Evolutionary conservation across 2,888 invertebrate genomes (phyloP), one percentile per base, ranked within the genome.

Genomic region (Pheosia gnoma): DNA sequence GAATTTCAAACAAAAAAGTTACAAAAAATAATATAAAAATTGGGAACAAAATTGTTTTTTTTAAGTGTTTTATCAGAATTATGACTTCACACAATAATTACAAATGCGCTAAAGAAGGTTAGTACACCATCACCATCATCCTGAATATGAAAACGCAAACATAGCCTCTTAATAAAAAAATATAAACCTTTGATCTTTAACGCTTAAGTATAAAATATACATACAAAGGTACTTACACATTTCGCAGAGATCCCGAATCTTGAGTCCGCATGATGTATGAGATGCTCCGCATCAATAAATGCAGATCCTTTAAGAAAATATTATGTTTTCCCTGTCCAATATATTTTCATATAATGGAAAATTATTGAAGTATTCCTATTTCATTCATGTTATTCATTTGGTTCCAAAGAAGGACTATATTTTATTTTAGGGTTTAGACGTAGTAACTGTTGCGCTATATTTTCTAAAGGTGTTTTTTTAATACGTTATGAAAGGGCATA

Each of bases 311-410:
- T 51, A 25, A 51, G 25, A 51, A 51, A 51, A 51, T 37, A 37
- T 53, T 37, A 51, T 53, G 53, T 37, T 53, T 53, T 53, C 25
- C 51, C 51, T 51, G 11, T 53, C 8, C 37, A 11, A 51, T 53
- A 11, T 10, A 38, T 37, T 10, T 53, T 53, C 10, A 11, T 37
- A 53, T 37, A 53, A 53, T 37, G 10, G 53, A 37, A 38, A 53
- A 11, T 38, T 53, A 53, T 53, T 53, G 53, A 37, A 53, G 37
- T 53, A 53, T 53, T 53, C 11, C 37, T 53, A 37, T 37, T 37
- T 11, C 37, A 37, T 53, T 53, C 36, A 53, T 53, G 5, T 53
- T 53, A 53, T 25, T 53, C 37, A 3, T 10, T 25, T 8, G 0
- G 10, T 53, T 8, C 53, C 37, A 53, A 37, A 9, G 5, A 37